These are phyloP conservation scores for Sarcophaga peregrina DNA, from an alignment of 1,140 invertebrate species.

Conservation along the genomic window DNA sequence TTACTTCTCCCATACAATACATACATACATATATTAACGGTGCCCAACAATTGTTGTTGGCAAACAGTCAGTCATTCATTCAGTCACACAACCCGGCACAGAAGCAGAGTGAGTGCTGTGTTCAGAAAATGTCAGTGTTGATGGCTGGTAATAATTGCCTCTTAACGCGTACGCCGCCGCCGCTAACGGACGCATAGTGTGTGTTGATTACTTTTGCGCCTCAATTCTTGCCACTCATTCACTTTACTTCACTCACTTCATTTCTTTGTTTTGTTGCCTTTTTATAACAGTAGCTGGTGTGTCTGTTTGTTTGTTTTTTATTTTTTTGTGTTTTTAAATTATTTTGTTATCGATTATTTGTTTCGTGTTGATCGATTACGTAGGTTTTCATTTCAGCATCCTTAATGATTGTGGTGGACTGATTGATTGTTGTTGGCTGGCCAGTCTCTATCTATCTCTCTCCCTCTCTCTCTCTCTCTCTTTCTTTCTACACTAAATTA, in stretches of 20 bases:
- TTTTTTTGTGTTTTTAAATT: too few relatives aligned
- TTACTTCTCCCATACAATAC: not conserved
- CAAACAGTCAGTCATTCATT: not conserved
- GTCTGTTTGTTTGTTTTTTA: too few relatives aligned
- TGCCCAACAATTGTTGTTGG: slow-evolving; percentile 3
- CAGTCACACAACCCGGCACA: too few relatives aligned
- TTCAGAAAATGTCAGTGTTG: not conserved
- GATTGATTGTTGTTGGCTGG: too few relatives aligned
- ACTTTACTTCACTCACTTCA: not conserved
- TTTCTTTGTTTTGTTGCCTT: not conserved
- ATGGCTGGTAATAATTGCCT: slow-evolving; percentile 28
- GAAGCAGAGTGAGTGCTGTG: not conserved
- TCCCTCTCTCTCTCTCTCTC: too few relatives aligned
- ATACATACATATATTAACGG: not conserved
- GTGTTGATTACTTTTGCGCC: slow-evolving; percentile 38
- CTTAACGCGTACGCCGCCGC: slow-evolving; percentile 23
- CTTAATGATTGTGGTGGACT: too few relatives aligned
- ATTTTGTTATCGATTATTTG: too few relatives aligned
- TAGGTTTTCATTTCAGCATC: too few relatives aligned
- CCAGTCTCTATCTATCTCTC: too few relatives aligned
- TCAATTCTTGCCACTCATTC: not conserved
- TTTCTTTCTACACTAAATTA: too few relatives aligned
- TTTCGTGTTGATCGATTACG: too few relatives aligned
- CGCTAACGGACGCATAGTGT: slow-evolving; percentile 14
- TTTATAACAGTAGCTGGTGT: too few relatives aligned